Evolutionary conservation across 92 coral and sea anemone species (phyloP).

Genomic region (Zoanthus gigantus): DNA sequence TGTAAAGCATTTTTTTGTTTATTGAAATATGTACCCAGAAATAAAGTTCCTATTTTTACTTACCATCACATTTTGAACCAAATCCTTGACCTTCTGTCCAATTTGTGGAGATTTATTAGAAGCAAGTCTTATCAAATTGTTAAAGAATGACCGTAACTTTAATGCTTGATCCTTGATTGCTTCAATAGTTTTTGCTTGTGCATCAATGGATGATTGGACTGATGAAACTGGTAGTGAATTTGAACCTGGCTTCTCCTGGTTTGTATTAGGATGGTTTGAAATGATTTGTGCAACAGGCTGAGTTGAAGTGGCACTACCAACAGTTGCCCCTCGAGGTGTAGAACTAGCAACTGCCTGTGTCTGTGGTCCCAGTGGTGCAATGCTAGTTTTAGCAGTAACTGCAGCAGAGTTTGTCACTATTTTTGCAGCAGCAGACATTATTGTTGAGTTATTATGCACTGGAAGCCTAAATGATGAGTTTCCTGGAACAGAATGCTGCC

Average conservation of each 20-base stretch:
- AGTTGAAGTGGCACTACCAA: slow-evolving; percentile 47
- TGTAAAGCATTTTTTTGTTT: too few relatives aligned
- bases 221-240: slow-evolving; percentile 56
- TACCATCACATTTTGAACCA: slow-evolving; percentile 97
- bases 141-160: slow-evolving; percentile 89
- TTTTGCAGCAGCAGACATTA: slow-evolving; percentile 41
- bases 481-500: slow-evolving; percentile 43
- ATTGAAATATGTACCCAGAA: too few relatives aligned
- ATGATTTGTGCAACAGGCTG: slow-evolving; percentile 50
- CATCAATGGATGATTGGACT: slow-evolving; percentile 64
- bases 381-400: slow-evolving; percentile 41
- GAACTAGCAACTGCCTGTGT: slow-evolving; percentile 42
- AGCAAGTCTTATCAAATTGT: slow-evolving; percentile 89
- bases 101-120: slow-evolving; percentile 95
- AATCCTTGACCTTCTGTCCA: slow-evolving; percentile 92
- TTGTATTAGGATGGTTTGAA: slow-evolving; percentile 49
- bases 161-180: slow-evolving; percentile 90
- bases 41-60: slow-evolving; percentile 27
- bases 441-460: slow-evolving; percentile 44
- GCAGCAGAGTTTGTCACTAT: slow-evolving; percentile 36
- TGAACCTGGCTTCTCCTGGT: slow-evolving; percentile 54
- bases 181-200: slow-evolving; percentile 66
- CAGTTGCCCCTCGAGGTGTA: slow-evolving; percentile 52
- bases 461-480: slow-evolving; percentile 57
- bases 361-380: slow-evolving; percentile 46